phyloP scores from a whole-genome alignment of 2,888 invertebrate genomes.

The Dioctria linearis region DNA sequence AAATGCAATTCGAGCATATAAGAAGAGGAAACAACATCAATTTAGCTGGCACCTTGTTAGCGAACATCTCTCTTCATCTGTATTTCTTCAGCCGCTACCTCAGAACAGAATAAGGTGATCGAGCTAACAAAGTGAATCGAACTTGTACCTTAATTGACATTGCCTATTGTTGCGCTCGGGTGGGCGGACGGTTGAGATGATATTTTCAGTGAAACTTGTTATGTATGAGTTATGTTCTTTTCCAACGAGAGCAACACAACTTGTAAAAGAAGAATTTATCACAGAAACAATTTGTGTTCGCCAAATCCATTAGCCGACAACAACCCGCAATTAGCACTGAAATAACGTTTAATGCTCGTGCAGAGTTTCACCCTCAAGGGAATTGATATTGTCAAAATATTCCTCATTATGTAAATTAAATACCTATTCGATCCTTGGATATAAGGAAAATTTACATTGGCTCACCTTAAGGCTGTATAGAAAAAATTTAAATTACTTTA shows the following conservation, averaged over 20 bases:
- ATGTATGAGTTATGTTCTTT: background rate
- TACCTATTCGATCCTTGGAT: constrained; percentile 1
- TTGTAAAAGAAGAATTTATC: too few species aligned
- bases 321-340: constrained; percentile 22
- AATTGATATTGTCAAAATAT: constrained; percentile 14
- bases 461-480: too few species aligned
- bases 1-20: constrained; percentile 15
- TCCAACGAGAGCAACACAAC: background rate
- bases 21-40: constrained; percentile 30
- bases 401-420: constrained; percentile 44
- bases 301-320: background rate
- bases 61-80: constrained; percentile 35
- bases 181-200: constrained; percentile 41
- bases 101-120: constrained; percentile 25
- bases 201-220: background rate
- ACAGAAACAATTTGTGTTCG: background rate
- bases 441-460: background rate
- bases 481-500: constrained; percentile 28
- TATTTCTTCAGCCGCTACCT: constrained; percentile 5
- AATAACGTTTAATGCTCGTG: background rate
- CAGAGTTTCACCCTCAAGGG: background rate
- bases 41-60: constrained; percentile 46
- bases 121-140: constrained; percentile 45
- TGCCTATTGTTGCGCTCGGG: constrained; percentile 42
- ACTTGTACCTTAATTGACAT: constrained; percentile 48